Evolutionary conservation across 2,797 vertebrate species (phyloP), one percentile per base, ranked within the genome.

Genomic region (Tachyglossus aculeatus): DNA sequence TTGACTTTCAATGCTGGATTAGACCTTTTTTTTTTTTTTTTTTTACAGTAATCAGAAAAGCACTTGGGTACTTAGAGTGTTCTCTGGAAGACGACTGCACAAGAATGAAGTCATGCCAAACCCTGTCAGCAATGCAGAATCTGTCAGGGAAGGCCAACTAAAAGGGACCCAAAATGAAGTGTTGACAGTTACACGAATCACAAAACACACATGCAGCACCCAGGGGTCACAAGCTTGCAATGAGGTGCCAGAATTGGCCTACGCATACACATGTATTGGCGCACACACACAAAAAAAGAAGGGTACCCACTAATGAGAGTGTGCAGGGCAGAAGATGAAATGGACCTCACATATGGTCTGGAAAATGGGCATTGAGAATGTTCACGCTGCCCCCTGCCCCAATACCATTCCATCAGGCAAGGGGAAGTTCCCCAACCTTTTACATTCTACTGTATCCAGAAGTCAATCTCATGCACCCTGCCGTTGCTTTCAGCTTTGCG

Each of bases 21-120:
- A 78, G 69, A 38, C 19, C 15, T 84, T 72, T 76, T 44, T 15
- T 29, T 25, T 48, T 22, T 48, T 19, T n/a, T n/a, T n/a, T 81
- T 81, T 56, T 58, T 68, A 32, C 5, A 31, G 40, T 36, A 71
- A 76, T 78, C 39, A 64, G 40, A 76, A 71, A 69, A 77, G 32
- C 47, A 45, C 52, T 66, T 55, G 53, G 59, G 55, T 71, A 50
- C 40, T 82, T 80, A 78, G 29, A n/a, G 37, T 59, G 51, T 64
- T 62, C 34, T 80, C 80, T 75, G 64, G 61, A 66, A 81, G 74
- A 64, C 54, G 31, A 24, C 19, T 53, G 67, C 44, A 47, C 56
- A 77, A 69, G 56, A 80, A 81, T 65, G 47, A 62, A 2, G 50
- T 80, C 64, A 44, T 78, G 69, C 67, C 56, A 77, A 62, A 43